Evolutionary conservation across 2,888 invertebrate species (phyloP).

Genomic region (Stenoptilia bipunctidactyla): DNA sequence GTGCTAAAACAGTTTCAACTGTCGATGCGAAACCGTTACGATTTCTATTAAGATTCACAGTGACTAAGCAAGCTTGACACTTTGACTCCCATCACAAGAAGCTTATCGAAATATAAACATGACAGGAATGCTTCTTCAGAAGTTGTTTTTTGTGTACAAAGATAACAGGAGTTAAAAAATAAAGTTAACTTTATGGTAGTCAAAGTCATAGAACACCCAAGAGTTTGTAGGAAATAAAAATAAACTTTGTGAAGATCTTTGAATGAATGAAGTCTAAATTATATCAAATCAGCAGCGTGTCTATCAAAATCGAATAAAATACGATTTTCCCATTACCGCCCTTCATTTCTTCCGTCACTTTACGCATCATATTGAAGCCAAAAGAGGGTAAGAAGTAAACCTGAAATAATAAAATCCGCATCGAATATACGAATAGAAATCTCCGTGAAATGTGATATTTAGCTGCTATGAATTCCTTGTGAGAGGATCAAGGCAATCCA

Average conservation of each 20-base stretch:
- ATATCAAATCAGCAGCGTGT: conserved; percentile 48
- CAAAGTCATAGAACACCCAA: background rate
- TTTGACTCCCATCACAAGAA: conserved; percentile 2
- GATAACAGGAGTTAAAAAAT: conserved; percentile 43
- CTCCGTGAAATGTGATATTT: conserved; percentile 36
- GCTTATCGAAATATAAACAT: conserved; percentile 46
- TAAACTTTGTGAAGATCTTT: background rate
- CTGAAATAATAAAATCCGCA: conserved; percentile 66
- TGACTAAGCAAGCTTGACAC: too few species aligned
- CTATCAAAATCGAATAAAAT: conserved; percentile 69
- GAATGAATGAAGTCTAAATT: conserved; percentile 38
- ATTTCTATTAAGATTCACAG: too few species aligned
- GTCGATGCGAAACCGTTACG: too few species aligned
- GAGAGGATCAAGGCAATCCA: conserved; percentile 42
- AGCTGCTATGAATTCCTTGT: conserved; percentile 39
- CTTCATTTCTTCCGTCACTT: conserved; percentile 67
- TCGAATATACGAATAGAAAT: conserved; percentile 57
- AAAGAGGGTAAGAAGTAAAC: conserved; percentile 60
- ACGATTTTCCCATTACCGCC: conserved; percentile 68
- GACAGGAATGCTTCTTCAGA: conserved; percentile 50
- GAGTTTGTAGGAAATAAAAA: background rate
- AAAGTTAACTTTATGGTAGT: conserved; percentile 23
- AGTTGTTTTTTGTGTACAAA: conserved; percentile 36
- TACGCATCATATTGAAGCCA: conserved; percentile 65
- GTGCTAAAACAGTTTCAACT: too few species aligned